Conservation (phyloP, 2,888 invertebrate species). For the Sussaba pulchella region DNA sequence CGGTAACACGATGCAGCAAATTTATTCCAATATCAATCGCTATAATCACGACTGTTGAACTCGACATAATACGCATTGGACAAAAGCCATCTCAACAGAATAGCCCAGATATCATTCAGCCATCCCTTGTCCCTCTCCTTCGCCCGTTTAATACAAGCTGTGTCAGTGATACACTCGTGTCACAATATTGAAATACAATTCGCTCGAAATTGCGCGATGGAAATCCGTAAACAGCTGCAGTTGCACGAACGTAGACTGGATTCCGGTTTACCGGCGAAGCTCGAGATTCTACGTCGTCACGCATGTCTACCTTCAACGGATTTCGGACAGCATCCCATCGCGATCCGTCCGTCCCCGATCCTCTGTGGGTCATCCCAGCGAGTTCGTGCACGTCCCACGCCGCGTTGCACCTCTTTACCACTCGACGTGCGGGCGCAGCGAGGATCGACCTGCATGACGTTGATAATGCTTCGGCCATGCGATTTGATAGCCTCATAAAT, state of each 20-base stretch:
- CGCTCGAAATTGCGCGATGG: not conserved
- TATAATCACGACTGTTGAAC: too few species aligned
- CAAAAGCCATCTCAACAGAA: not conserved
- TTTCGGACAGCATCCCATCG: too few species aligned
- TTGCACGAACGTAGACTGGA: not conserved
- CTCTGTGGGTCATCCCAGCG: too few species aligned
- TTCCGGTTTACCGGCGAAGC: slow-evolving; percentile 14
- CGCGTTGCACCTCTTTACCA: slow-evolving; percentile 56
- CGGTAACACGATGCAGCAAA: too few species aligned
- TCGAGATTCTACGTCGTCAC: slow-evolving; percentile 11
- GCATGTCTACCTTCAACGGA: slow-evolving; percentile 10
- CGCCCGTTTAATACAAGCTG: too few species aligned
- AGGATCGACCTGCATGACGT: slow-evolving; percentile 57
- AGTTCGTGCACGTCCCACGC: slow-evolving; percentile 36
- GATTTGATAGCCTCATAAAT: slow-evolving; percentile 78
- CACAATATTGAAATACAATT: not conserved
- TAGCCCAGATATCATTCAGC: not conserved
- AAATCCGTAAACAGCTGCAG: not conserved
- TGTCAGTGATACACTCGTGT: not conserved
- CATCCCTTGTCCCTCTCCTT: too few species aligned
- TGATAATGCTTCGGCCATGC: slow-evolving; percentile 75
- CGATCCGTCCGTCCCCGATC: too few species aligned
- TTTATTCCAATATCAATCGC: too few species aligned
- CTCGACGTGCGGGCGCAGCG: slow-evolving; percentile 71
- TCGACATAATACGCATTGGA: not conserved